phyloP scores from a whole-genome alignment of 2,888 invertebrate genomes.

The Dryococelus australis region DNA sequence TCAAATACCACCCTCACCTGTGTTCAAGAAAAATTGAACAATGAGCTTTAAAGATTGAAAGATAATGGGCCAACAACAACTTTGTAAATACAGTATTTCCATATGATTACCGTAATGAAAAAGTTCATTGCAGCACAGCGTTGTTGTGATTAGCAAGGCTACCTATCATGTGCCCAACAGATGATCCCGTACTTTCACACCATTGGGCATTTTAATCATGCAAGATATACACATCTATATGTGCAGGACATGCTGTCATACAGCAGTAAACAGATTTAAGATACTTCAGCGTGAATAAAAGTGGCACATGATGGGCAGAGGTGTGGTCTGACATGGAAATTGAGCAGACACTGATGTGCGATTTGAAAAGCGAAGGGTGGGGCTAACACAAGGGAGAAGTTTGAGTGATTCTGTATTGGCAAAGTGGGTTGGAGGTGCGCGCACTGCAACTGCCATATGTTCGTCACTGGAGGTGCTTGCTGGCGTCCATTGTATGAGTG shows the following conservation, averaged over 20 bases:
- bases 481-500: too few species aligned
- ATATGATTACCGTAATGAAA: not conserved
- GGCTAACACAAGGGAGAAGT: not conserved
- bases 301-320: not conserved
- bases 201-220: not conserved
- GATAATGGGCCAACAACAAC: not conserved
- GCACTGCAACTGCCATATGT: too few species aligned
- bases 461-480: too few species aligned
- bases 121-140: not conserved
- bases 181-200: not conserved
- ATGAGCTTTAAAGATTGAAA: not conserved
- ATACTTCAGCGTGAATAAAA: not conserved
- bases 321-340: not conserved
- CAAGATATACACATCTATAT: not conserved
- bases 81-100: not conserved
- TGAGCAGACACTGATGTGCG: not conserved
- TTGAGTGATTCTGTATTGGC: not conserved
- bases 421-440: too few species aligned
- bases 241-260: not conserved
- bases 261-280: not conserved
- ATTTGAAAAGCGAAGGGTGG: not conserved
- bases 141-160: not conserved
- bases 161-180: not conserved
- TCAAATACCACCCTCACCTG: not conserved
- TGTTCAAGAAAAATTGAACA: not conserved